Evolutionary conservation across 2,888 invertebrate species (phyloP).

Genomic region (Patella pellucida): DNA sequence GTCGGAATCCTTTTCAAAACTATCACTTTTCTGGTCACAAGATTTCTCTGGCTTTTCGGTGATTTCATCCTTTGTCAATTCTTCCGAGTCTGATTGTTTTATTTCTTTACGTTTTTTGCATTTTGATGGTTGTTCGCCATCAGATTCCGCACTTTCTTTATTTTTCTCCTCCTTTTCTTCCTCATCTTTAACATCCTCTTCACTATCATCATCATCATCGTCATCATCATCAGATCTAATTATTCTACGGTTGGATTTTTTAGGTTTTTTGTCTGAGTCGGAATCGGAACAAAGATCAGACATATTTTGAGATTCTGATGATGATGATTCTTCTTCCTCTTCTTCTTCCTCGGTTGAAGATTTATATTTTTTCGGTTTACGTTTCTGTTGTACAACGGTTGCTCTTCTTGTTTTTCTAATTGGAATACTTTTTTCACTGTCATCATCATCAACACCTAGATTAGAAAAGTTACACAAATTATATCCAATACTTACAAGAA

Average conservation of each 20-base stretch:
- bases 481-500: constrained; percentile 59
- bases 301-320: constrained; percentile 40
- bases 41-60: too few relatives aligned
- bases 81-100: constrained; percentile 18
- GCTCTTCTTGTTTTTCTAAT: constrained; percentile 42
- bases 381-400: constrained; percentile 50
- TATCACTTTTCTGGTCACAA: background rate
- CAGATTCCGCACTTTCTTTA: constrained; percentile 13
- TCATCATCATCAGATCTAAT: constrained; percentile 45
- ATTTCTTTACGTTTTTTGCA: constrained; percentile 21
- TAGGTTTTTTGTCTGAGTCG: constrained; percentile 9
- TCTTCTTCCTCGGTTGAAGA: background rate
- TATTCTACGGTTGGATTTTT: constrained; percentile 20
- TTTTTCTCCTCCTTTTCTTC: constrained; percentile 4
- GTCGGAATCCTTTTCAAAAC: background rate
- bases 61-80: background rate
- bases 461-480: constrained; percentile 47
- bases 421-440: constrained; percentile 38
- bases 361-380: constrained; percentile 26
- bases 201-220: background rate
- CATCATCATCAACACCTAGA: constrained; percentile 40
- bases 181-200: background rate
- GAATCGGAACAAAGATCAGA: constrained; percentile 35
- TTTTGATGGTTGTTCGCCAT: constrained; percentile 15
- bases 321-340: constrained; percentile 38